Conservation (phyloP, 2,797 vertebrate species). For the Onychomys leucogaster region DNA sequence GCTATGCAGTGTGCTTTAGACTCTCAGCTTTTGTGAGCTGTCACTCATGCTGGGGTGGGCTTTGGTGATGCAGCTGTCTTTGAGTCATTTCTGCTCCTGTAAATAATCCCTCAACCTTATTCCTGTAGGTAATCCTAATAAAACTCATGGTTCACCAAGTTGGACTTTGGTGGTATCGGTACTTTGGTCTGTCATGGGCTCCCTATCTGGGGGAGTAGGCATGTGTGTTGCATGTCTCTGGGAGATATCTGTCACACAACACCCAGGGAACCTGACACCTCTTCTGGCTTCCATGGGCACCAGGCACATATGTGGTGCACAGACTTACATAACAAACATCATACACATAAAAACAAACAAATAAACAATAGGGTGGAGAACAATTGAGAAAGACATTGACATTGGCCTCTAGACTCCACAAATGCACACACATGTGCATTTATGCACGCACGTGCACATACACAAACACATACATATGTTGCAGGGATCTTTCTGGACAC, state of each 20-base stretch:
- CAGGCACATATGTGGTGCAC: background rate
- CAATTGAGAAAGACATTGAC: background rate
- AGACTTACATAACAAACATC: background rate
- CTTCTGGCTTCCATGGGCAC: background rate
- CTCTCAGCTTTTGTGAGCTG: too few species aligned
- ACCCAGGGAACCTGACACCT: background rate
- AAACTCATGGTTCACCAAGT: background rate
- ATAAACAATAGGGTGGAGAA: background rate
- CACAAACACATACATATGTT: background rate
- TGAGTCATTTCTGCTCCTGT: background rate
- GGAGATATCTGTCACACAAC: background rate
- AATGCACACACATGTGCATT: background rate
- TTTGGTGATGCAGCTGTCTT: too few species aligned
- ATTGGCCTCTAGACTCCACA: background rate
- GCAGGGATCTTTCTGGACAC: background rate
- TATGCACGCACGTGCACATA: background rate
- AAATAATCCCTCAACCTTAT: background rate
- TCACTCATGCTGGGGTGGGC: too few species aligned
- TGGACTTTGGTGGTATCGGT: background rate
- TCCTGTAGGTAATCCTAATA: background rate
- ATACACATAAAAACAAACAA: background rate
- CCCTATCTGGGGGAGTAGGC: background rate
- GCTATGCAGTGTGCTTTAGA: too few species aligned
- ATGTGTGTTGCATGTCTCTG: background rate
- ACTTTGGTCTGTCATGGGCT: background rate